Conservation (phyloP, 2,888 invertebrate species). For the Drosophila neoperkinsi region DNA sequence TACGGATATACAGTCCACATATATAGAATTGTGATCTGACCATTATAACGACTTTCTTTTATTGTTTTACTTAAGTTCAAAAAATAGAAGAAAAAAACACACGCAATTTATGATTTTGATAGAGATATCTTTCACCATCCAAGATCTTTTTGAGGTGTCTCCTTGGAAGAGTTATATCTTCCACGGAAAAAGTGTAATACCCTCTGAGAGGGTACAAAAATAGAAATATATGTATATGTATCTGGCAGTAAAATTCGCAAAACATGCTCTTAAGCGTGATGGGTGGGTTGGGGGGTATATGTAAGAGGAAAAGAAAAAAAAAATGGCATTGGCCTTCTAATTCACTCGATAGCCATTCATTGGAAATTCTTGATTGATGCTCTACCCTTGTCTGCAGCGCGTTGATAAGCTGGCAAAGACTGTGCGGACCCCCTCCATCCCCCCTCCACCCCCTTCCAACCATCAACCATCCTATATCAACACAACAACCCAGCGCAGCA, state of each 20-base stretch:
- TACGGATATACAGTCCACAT: too few species aligned
- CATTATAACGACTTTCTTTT: background rate
- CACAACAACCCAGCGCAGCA: slow-evolving; percentile 9
- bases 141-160: background rate
- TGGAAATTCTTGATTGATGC: slow-evolving; percentile 84
- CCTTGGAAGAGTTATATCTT: background rate
- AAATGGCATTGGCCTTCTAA: slow-evolving; percentile 74
- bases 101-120: background rate
- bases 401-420: slow-evolving; percentile 76
- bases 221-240: slow-evolving; percentile 14
- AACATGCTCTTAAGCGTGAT: slow-evolving; percentile 14
- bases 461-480: slow-evolving; percentile 5
- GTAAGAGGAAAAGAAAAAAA: slow-evolving; percentile 33
- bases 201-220: background rate
- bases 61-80: background rate
- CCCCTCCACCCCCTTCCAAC: background rate
- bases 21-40: background rate
- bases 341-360: slow-evolving; percentile 82
- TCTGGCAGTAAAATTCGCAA: slow-evolving; percentile 31
- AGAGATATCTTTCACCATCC: background rate
- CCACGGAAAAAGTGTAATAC: background rate
- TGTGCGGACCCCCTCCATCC: slow-evolving; percentile 15
- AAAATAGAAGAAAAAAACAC: background rate
- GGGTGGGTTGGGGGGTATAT: background rate
- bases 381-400: slow-evolving; percentile 73